Percentiles rank a stretch among this genome's conserved stretches.
Conservation (phyloP, 2,888 invertebrate genomes). For the Minunthozetes semirufus region DNA sequence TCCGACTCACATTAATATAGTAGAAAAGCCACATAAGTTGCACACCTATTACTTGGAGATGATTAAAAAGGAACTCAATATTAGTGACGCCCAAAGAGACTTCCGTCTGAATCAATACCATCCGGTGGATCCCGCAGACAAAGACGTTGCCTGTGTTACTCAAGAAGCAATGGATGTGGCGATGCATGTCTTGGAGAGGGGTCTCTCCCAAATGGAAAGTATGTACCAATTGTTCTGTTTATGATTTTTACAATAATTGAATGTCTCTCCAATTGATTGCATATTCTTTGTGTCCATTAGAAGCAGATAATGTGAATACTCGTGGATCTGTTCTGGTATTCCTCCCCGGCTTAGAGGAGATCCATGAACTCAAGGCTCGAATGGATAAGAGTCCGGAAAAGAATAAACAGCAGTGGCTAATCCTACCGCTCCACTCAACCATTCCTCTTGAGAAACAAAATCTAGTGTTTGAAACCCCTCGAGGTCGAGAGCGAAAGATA, state of each 20-base stretch:
- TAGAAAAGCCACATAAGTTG: not conserved
- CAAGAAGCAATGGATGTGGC: not conserved
- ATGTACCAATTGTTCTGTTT: not conserved
- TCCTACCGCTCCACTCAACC: constrained; percentile 57
- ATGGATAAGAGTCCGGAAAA: constrained; percentile 38
- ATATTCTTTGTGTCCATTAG: not conserved
- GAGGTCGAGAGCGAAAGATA: constrained; percentile 65
- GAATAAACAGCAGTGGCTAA: constrained; percentile 41
- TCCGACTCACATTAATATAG: constrained; percentile 29
- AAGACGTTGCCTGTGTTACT: not conserved
- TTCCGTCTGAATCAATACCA: no score
- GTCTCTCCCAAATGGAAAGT: not conserved
- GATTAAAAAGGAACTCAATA: not conserved
- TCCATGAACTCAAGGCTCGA: constrained; percentile 48
- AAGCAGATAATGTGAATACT: not conserved
- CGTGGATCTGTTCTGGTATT: constrained; percentile 73
- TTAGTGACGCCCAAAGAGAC: not conserved
- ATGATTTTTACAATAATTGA: not conserved
- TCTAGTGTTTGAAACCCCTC: constrained; percentile 58
- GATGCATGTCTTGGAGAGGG: not conserved
- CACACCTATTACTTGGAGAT: not conserved
- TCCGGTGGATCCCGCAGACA: not conserved
- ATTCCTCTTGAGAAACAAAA: constrained; percentile 70
- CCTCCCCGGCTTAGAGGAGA: constrained; percentile 74
- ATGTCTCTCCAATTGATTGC: not conserved